These are phyloP conservation scores for Theretra japonica DNA, from an alignment of 2,888 invertebrate species.

Conservation along the genomic window DNA sequence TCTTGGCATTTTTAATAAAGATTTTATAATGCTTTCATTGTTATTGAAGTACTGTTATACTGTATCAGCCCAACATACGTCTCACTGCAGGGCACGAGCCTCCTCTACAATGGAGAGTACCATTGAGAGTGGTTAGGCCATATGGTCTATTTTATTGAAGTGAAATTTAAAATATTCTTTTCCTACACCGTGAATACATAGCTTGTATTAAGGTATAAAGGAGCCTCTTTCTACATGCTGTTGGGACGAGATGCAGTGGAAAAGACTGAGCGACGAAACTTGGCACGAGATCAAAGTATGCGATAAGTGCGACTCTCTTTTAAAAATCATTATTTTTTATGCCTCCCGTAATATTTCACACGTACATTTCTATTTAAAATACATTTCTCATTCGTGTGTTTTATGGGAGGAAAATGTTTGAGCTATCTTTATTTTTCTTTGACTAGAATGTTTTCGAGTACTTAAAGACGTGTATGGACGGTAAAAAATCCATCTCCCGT, in stretches of 20 bases:
- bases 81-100: too few species aligned
- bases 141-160: too few species aligned
- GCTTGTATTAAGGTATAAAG: not conserved
- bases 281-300: conserved; percentile 26
- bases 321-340: conserved; percentile 22
- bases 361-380: conserved; percentile 9
- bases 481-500: too few species aligned
- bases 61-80: too few species aligned
- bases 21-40: too few species aligned
- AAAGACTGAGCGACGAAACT: conserved; percentile 12
- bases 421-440: not conserved
- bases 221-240: not conserved
- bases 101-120: too few species aligned
- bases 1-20: too few species aligned
- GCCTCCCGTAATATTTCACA: conserved; percentile 7
- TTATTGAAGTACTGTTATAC: too few species aligned
- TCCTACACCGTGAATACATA: not conserved
- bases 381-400: not conserved
- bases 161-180: not conserved
- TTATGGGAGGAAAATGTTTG: not conserved
- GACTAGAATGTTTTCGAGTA: not conserved
- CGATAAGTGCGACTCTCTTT: conserved; percentile 22
- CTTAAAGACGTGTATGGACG: too few species aligned
- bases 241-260: not conserved
- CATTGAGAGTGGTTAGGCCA: too few species aligned